Evolutionary conservation across 1,140 invertebrate genomes (phyloP).

Genomic region (Tyrophagus putrescentiae): DNA sequence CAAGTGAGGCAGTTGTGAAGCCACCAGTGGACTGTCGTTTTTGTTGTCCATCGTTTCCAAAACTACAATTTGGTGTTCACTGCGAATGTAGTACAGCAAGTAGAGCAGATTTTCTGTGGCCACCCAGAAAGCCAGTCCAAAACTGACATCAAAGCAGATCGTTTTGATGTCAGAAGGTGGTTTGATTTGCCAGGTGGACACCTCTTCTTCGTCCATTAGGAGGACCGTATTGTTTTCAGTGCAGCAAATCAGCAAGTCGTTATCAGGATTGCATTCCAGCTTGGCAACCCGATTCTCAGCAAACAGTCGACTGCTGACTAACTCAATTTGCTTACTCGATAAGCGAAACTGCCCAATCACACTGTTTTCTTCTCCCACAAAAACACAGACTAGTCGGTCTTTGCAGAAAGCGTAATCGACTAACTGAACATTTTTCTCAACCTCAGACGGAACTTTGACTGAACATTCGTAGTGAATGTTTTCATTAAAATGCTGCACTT

Average conservation of each 20-base stretch:
- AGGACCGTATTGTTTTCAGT: neutral
- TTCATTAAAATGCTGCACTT: neutral
- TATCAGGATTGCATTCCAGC: neutral
- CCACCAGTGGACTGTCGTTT: neutral
- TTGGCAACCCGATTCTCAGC: neutral
- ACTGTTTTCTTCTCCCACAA: neutral
- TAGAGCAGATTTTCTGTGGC: neutral
- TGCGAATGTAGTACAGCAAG: neutral
- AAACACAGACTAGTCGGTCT: neutral
- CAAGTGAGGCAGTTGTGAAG: neutral
- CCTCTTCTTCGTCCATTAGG: neutral
- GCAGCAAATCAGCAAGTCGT: neutral
- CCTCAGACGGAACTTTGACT: neutral
- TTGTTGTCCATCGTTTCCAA: neutral
- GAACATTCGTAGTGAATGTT: neutral
- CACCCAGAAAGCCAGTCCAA: neutral
- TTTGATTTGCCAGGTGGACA: neutral
- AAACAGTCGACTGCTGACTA: neutral
- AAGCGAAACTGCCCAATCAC: neutral
- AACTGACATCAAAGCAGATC: neutral
- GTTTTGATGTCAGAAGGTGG: neutral
- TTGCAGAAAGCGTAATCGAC: no score
- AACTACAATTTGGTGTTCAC: neutral
- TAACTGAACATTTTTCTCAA: no score
- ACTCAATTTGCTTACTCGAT: neutral